Conservation (phyloP, 2,113 vertebrate genomes). For the Pygoscelis adeliae region DNA sequence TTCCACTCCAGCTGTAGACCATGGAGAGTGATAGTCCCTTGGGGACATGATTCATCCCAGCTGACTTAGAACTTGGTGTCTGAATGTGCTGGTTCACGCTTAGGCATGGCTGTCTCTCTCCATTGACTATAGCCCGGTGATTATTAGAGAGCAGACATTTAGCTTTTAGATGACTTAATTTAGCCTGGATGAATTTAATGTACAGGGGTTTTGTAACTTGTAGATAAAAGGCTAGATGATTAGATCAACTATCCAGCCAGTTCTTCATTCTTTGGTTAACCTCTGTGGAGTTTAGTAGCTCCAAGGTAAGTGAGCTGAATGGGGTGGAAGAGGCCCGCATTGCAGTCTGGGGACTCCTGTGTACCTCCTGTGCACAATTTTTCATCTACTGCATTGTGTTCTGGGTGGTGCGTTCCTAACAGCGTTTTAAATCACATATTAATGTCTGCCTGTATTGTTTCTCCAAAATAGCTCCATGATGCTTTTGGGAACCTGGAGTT, state of each 20-base stretch:
- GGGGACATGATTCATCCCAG: neutral
- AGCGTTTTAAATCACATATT: neutral
- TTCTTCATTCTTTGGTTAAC: neutral
- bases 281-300: neutral
- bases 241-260: neutral
- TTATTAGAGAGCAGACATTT: neutral
- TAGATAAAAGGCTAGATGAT: neutral
- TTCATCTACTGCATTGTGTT: neutral
- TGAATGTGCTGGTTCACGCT: neutral
- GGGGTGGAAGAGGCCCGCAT: accelerated
- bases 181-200: neutral
- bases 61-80: neutral
- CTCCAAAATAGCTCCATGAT: neutral
- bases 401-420: neutral
- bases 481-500: neutral
- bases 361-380: neutral
- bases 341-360: neutral
- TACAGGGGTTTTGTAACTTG: neutral
- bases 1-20: neutral
- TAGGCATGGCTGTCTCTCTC: neutral
- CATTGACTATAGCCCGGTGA: accelerated
- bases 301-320: neutral
- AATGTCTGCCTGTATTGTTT: neutral
- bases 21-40: neutral
- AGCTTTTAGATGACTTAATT: neutral